Evolutionary conservation across 2,888 invertebrate species (phyloP), one percentile per base, ranked within the genome.

Genomic region (Zaprionus lineosus): DNA sequence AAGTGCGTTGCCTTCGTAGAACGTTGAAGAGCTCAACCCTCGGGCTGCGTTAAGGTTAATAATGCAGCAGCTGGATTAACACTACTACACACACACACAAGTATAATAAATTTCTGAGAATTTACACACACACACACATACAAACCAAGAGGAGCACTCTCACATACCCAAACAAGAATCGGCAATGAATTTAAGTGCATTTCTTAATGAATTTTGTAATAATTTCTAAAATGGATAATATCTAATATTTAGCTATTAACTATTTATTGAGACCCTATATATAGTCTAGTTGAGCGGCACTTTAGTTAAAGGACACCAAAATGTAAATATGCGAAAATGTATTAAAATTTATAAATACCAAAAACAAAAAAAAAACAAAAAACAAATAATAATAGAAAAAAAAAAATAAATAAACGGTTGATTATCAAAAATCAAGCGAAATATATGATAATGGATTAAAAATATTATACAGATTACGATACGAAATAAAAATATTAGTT

Each of bases 181-280:
- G 82, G 78, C 67, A 74, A 74, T 67, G 62, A 74, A 68, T 68
- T 60, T 53, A 77, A 72, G 72, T 78, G 83, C 77, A 78, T 78
- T 83, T 83, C 75, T 59, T 41, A 53, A 56, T 37, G 55, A 60
- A 58, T 65, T 72, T 65, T 55, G 53, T 57, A 65, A 65, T 60
- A 51, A 40, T 59, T 58, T 72, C 44, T 7, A 26, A 52, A 47
- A 61, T 43, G 12, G 26, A 26, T n/a, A 50, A 51, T 67, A 43
- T n/a, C 51, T 53, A 47, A 40, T n/a, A n/a, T 47, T 64, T 55
- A 63, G 46, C 44, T 43, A 41, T 4, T 6, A 36, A 34, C 29
- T 47, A 61, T 41, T 58, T 44, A 55, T 47, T 50, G 21, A 33
- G 19, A 70, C 51, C 59, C 64, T 63, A 62, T 56, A 61, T 63